Conservation (phyloP, 2,113 vertebrate genomes). For the Aegithalos caudatus region DNA sequence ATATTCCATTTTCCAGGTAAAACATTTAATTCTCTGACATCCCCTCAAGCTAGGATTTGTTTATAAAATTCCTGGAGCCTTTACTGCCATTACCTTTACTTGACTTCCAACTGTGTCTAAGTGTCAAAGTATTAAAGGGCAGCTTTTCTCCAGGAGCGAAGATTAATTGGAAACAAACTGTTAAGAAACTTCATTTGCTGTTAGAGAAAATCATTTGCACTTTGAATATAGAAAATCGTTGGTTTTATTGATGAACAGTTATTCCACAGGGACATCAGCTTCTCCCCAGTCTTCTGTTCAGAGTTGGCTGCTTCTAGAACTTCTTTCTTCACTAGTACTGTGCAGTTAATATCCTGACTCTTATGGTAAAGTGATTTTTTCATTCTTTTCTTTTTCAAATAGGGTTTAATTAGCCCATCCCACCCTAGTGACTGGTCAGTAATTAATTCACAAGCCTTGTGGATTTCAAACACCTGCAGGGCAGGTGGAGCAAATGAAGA, state of each 20-base stretch:
- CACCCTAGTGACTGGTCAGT: not conserved
- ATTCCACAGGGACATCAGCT: not conserved
- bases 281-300: not conserved
- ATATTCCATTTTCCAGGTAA: not conserved
- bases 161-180: not conserved
- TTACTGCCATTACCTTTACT: not conserved
- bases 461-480: constrained; percentile 31
- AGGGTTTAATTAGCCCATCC: constrained; percentile 10
- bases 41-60: not conserved
- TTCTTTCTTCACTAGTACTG: not conserved
- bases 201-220: not conserved
- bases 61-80: not conserved
- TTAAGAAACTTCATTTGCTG: not conserved
- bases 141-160: not conserved
- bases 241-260: not conserved
- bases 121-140: not conserved
- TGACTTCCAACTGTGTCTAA: not conserved
- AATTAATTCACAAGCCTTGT: constrained; percentile 1
- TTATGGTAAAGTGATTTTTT: not conserved
- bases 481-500: not conserved
- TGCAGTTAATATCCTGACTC: not conserved
- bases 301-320: not conserved
- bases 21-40: not conserved
- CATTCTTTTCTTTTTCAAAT: not conserved
- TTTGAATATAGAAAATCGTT: not conserved